Evolutionary conservation across 2,888 invertebrate genomes (phyloP), one percentile per base, ranked within the genome.

Genomic region (Sminthurides aquaticus): DNA sequence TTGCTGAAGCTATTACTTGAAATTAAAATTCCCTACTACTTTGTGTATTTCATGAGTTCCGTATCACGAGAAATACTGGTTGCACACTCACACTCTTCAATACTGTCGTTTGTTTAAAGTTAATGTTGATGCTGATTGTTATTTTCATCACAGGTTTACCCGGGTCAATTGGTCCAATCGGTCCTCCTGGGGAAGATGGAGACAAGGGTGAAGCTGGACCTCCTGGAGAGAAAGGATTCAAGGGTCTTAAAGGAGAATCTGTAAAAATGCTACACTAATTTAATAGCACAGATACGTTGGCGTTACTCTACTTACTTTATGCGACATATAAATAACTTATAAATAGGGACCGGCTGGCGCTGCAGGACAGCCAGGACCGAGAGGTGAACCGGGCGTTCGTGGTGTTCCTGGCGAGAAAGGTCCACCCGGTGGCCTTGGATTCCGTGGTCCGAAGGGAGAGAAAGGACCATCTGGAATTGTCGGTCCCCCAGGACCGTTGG

Each of bases 221-320:
- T 18, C 87, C 88, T 0, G 90, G 90, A 25, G 90, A 90, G 78
- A 91, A 91, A 76, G 91, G 91, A 0, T 86, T 88, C 69, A 91
- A 90, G 80, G 90, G 90, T 43, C 80, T 83, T n/a, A 82, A 84
- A 75, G 91, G 90, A 59, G 88, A 88, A 80, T 79, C 81, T 61
- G 88, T 88, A 79, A 81, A 80, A 77, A 18, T 18, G 18, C 25
- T n/a, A 72, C 76, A 67, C 55, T n/a, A 27, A 18, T 25, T 28
- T 20, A 22, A 57, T 65, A 49, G 18, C 2, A 58, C 11, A 49
- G 8, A 61, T 49, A 28, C 27, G 49, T 60, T 48, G 8, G 29
- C 20, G 3, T n/a, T 2, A 43, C 15, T 11, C 57, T 28, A 57
- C n/a, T n/a, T n/a, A n/a, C n/a, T n/a, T n/a, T n/a, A n/a, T n/a